Evolutionary conservation across 2,113 vertebrate species (phyloP).

Genomic region (Verasper variegatus): DNA sequence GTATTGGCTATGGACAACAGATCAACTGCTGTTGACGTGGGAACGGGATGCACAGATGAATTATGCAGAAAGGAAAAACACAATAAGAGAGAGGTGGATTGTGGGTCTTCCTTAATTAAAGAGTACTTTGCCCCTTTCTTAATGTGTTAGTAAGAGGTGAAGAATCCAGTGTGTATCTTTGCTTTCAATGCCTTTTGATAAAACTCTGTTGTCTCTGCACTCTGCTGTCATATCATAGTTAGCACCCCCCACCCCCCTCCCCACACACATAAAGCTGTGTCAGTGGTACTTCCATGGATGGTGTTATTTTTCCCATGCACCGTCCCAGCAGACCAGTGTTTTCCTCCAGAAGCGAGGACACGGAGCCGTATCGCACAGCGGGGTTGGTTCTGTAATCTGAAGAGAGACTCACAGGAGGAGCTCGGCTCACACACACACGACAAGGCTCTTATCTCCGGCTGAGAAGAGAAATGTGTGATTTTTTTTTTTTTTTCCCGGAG

Average conservation of each 20-base stretch:
- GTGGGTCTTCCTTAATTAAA: neutral
- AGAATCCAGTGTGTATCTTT: neutral
- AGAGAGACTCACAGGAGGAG: conserved; percentile 45
- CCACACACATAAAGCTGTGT: neutral
- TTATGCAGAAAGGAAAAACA: neutral
- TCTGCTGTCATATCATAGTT: neutral
- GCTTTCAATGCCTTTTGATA: neutral
- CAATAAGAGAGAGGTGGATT: neutral
- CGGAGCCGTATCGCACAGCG: conserved; percentile 21
- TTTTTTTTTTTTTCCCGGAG: neutral
- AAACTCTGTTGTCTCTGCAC: neutral
- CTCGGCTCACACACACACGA: conserved; percentile 32
- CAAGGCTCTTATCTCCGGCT: conserved; percentile 44
- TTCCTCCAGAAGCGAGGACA: conserved; percentile 10
- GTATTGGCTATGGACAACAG: neutral
- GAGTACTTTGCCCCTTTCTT: neutral
- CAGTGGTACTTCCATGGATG: conserved; percentile 1
- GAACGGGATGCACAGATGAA: neutral
- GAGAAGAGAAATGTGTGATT: conserved; percentile 30
- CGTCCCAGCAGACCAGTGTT: conserved; percentile 30
- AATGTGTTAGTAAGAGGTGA: conserved; percentile 4
- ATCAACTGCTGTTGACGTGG: conserved; percentile 3
- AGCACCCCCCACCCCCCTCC: neutral
- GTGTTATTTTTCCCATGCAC: conserved; percentile 22
- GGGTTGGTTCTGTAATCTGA: conserved; percentile 38